Evolutionary conservation across 2,888 invertebrate genomes (phyloP).

Genomic region (Dryobota labecula): DNA sequence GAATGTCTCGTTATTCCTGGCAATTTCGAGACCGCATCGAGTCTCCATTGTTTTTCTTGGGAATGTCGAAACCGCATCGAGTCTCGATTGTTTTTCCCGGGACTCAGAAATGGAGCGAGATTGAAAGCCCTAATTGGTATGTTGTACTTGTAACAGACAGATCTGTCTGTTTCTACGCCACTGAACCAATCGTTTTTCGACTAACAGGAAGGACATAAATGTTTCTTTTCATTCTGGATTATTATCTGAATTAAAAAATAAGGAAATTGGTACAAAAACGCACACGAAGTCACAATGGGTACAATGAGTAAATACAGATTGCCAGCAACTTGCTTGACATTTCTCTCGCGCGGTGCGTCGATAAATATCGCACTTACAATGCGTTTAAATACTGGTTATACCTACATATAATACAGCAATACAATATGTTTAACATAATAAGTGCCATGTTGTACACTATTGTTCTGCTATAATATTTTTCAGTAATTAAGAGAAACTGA

Average conservation of each 20-base stretch:
- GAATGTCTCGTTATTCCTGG: too few species aligned
- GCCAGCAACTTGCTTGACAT: constrained; percentile 25
- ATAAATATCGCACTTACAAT: neutral
- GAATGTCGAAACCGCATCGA: too few species aligned
- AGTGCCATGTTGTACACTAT: constrained; percentile 1
- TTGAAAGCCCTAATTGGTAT: too few species aligned
- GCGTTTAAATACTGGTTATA: neutral
- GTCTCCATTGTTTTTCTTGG: too few species aligned
- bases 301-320: constrained; percentile 1
- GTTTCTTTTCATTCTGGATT: neutral
- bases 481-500: constrained; percentile 8
- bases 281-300: neutral
- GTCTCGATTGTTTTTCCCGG: too few species aligned
- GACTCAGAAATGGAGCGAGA: too few species aligned
- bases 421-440: constrained; percentile 22
- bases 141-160: too few species aligned
- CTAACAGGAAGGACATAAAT: neutral
- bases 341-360: constrained; percentile 8
- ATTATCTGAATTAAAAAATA: neutral
- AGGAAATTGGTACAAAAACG: neutral
- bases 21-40: too few species aligned
- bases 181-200: neutral
- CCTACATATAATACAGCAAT: neutral
- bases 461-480: constrained; percentile 13
- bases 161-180: neutral